Evolutionary conservation across 2,888 invertebrate species (phyloP).

Genomic region (Tiphia femorata): DNA sequence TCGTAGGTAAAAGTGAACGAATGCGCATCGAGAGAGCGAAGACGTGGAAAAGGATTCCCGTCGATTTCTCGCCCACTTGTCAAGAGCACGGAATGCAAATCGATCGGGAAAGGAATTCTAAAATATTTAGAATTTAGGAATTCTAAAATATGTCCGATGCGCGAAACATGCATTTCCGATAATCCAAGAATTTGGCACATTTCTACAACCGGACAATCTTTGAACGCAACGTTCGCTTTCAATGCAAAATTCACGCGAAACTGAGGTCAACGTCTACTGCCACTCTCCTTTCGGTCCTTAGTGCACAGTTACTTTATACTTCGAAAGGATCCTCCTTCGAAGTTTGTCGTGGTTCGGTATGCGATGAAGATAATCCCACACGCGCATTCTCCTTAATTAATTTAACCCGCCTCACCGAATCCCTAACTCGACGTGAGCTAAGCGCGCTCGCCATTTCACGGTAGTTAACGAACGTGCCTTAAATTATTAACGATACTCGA

Average conservation of each 20-base stretch:
- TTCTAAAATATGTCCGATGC: no score
- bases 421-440: conserved; percentile 9
- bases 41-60: no score
- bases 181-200: no score
- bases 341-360: conserved; percentile 20
- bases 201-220: no score
- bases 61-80: neutral
- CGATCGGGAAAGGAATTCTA: no score
- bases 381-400: conserved; percentile 9
- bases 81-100: neutral
- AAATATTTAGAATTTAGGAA: no score
- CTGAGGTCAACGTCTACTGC: no score
- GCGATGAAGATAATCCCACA: conserved; percentile 23
- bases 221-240: no score
- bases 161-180: no score
- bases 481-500: neutral
- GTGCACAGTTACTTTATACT: no score
- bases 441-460: conserved; percentile 9
- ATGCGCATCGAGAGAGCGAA: neutral
- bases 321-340: neutral
- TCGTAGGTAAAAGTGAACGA: neutral
- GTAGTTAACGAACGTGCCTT: neutral
- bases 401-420: conserved; percentile 17
- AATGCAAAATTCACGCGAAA: no score
- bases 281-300: no score